Evolutionary conservation across 2,113 vertebrate species (phyloP).

Genomic region (Daboia siamensis): DNA sequence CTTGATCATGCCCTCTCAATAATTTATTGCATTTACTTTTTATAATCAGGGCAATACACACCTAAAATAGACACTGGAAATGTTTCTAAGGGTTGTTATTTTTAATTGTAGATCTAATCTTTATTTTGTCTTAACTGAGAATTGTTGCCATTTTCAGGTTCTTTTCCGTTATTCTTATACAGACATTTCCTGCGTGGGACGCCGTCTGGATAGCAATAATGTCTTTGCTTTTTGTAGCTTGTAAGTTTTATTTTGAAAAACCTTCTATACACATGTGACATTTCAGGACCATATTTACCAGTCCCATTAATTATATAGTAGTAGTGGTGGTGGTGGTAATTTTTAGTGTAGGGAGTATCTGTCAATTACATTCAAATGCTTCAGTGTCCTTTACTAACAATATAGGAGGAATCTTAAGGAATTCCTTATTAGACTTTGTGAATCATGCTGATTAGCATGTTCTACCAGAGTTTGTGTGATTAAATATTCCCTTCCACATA

Average conservation of each 20-base stretch:
- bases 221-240: conserved; percentile 78
- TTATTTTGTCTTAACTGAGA: accelerated
- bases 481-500: neutral
- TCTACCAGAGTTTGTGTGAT: neutral
- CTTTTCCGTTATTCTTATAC: conserved; percentile 76
- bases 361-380: neutral
- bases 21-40: neutral
- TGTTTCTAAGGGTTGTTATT: neutral
- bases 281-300: neutral
- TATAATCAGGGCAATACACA: neutral
- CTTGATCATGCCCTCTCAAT: neutral
- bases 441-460: neutral
- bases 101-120: neutral
- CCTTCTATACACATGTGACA: neutral
- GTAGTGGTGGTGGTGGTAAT: neutral
- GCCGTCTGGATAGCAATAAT: conserved; percentile 60
- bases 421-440: neutral
- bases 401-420: neutral
- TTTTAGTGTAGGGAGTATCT: neutral
- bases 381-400: neutral
- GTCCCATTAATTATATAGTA: neutral
- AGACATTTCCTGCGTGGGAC: conserved; percentile 81
- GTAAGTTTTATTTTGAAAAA: conserved; percentile 61
- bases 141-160: conserved; percentile 60
- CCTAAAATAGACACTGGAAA: neutral